Evolutionary conservation across 2,888 invertebrate genomes (phyloP), one percentile per base, ranked within the genome.

Genomic region (Invenusta paracnida): DNA sequence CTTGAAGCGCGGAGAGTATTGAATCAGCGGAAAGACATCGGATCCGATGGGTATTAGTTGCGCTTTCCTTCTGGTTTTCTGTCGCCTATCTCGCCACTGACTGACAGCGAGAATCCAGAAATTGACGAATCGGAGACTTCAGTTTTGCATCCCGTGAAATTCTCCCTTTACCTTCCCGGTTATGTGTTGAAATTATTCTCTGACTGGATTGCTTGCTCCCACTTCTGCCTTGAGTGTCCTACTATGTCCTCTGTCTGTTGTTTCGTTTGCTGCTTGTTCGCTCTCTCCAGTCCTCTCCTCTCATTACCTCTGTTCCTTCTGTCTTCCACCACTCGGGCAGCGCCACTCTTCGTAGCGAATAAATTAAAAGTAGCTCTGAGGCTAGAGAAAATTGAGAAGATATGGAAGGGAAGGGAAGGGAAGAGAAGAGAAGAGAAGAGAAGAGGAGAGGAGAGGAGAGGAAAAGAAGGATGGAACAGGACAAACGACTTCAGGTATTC

Each of bases 21-120:
- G 73, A 73, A 73, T 73, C 23, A 23, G 73, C 73, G 73, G 73
- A 73, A 73, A 73, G 73, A 73, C 73, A 73, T 73, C 73, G 73
- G 5, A 73, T 73, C 73, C 11, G 73, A 25, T 23, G 73, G 73
- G 73, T 73, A 73, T 73, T 73, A 73, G 73, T 73, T 73, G 73
- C 73, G 73, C 73, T 73, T 73, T 13, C 27, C 73, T 23, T 73
- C 25, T 73, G 73, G 73, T 73, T 73, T 73, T 73, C 27, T 25
- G 17, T 13, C 27, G 23, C 23, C 73, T 25, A 2, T 25, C 48
- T 48, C 5, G 11, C 17, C 23, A 73, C 73, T 73, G 73, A 73
- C 73, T 73, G 73, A 73, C 73, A 73, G 27, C n/a, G n/a, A 23
- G 73, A 73, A 25, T 23, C 23, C 73, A 13, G 73, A 23, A 5